Evolutionary conservation across 1,140 invertebrate species (phyloP), one percentile per base, ranked within the genome.

Genomic region (Drosophila aff.): DNA sequence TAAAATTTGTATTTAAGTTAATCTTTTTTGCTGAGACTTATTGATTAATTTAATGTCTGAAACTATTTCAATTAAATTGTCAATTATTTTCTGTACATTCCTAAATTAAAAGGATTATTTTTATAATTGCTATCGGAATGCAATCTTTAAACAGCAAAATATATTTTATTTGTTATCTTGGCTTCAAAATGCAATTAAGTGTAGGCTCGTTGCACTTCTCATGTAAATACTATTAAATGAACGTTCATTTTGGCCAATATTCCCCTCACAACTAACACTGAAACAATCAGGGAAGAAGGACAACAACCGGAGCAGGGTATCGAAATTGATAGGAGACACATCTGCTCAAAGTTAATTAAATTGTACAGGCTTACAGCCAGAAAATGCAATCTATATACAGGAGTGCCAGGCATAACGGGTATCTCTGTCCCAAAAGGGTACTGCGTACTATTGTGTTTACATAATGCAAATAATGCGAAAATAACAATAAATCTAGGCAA

Each of bases 331-430:
- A 71, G 31, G 46, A 77, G 72, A 65, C 81, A 73, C 78, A 81
- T 66, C 75, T 85, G 82, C 47, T 26, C 73, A 82, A 87, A 87
- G 77, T 87, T 87, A 87, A 87, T 87, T 87, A 87, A 87, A 87
- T 87, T 83, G 80, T 75, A 71, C 73, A 52, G 73, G 65, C 64
- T 72, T 77, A 62, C 65, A 52, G 61, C 28, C 55, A 67, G 76
- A 55, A 73, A 76, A 79, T 77, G 67, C 79, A 80, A 86, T 87
- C 60, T 74, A 86, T 80, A 85, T 87, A 41, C 50, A 64, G 77
- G 53, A 33, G 36, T 67, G 46, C 44, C 28, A 5, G 15, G 26
- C 21, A 55, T 13, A 50, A 52, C 44, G 41, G 11, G 55, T 60
- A 15, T 23, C 33, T 33, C 38, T 61, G 23, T 26, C 46, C 58